phyloP scores from a whole-genome alignment of 2,113 vertebrate genomes.

The human (Homo sapiens) region DNA sequence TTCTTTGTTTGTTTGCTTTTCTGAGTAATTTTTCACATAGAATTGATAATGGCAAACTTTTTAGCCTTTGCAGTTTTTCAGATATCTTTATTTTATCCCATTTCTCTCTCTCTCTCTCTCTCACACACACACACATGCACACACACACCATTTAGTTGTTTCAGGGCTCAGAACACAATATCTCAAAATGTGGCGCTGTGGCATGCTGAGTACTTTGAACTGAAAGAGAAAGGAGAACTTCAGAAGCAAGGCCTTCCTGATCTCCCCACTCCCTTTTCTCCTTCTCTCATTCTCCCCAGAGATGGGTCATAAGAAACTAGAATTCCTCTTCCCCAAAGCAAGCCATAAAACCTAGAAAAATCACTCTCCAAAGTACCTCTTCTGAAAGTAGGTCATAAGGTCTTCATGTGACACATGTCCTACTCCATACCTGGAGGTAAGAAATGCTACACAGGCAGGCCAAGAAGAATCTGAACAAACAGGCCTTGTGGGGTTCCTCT shows the following conservation, averaged over 20 bases:
- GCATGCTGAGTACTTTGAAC: not conserved
- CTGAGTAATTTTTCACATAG: constrained; percentile 30
- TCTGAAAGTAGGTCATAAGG: not conserved
- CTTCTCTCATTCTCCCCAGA: not conserved
- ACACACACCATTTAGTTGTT: not conserved
- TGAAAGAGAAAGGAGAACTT: not conserved
- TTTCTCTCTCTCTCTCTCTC: not conserved
- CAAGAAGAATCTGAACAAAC: not conserved
- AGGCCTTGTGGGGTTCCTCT: not conserved
- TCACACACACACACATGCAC: no score
- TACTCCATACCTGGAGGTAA: not conserved
- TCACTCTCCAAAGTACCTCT: not conserved
- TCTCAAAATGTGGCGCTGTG: not conserved
- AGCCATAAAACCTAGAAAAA: not conserved
- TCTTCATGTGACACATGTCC: not conserved
- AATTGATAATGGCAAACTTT: not conserved
- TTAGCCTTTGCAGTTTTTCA: not conserved
- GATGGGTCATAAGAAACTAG: not conserved
- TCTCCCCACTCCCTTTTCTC: not conserved
- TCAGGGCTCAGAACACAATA: not conserved
- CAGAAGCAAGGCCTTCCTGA: not conserved
- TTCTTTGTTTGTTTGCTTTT: not conserved
- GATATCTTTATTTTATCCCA: not conserved
- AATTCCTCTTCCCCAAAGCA: not conserved
- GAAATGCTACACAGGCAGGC: not conserved